Evolutionary conservation across 2,888 invertebrate species (phyloP), one percentile per base, ranked within the genome.

Genomic region (Mimumesa dahlbomi): DNA sequence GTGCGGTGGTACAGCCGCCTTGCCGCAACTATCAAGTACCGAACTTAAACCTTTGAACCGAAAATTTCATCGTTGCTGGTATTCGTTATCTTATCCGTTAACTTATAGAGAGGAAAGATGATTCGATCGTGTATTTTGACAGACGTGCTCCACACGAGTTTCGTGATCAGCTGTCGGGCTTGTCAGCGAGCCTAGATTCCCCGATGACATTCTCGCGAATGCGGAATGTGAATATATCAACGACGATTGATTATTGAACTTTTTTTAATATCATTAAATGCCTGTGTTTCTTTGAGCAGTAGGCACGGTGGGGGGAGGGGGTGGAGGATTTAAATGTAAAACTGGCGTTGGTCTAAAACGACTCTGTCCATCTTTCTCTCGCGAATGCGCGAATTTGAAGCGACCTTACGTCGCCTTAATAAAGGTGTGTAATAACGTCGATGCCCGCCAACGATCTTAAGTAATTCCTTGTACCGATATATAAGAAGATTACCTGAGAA

Each of bases 111-210:
- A 19, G 13, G 13, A 54, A 14, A 54, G 49, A 14, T 58, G 34
- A 52, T 53, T 45, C 11, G 25, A 46, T 25, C 16, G 45, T 31
- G 71, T 19, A 43, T 66, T 71, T 71, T 71, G 73, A 71, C 73
- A 71, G 71, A 45, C 57, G 64, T 46, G 52, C 46, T 43, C 22
- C 18, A 29, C 40, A 43, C 67, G 29, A 69, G 36, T 21, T 40
- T 22, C 22, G 16, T 36, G 57, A 73, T 71, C 71, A 73, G 66
- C 73, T 77, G 73, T 77, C 77, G 67, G 38, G 54, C 43, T 58
- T 66, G 72, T 64, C 66, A 65, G 9, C 38, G 58, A 46, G 38
- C 36, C 45, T 46, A 36, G 42, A 42, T 45, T 43, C 53, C n/a
- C n/a, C 29, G 19, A 13, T 50, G 36, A 56, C 56, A 43, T 59